Evolutionary conservation across 2,113 vertebrate genomes (phyloP).

Genomic region (Lonchura striata): DNA sequence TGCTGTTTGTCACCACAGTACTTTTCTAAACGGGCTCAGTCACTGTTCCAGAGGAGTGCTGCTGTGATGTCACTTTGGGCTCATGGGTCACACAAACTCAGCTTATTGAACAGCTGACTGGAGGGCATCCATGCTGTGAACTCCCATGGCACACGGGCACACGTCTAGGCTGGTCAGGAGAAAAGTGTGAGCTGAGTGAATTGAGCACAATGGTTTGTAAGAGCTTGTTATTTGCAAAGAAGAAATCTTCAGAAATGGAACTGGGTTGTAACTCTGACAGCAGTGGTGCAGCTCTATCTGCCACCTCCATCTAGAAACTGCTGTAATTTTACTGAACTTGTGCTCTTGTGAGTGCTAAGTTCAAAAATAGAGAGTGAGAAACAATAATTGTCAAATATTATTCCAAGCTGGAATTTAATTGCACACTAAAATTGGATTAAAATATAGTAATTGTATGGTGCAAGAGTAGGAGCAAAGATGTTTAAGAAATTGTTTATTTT

Average conservation of each 20-base stretch:
- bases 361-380: neutral
- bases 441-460: neutral
- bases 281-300: neutral
- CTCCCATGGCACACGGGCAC: neutral
- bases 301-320: neutral
- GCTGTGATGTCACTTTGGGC: slow-evolving; percentile 31
- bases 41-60: neutral
- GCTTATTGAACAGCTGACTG: slow-evolving; percentile 37
- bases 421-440: neutral
- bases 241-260: neutral
- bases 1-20: slow-evolving; percentile 28
- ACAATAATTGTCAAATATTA: neutral
- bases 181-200: slow-evolving; percentile 47
- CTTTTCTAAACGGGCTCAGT: neutral
- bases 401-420: neutral
- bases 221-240: neutral
- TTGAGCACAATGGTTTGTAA: neutral
- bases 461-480: neutral
- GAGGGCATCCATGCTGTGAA: neutral
- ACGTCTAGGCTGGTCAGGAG: neutral
- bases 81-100: slow-evolving; percentile 39
- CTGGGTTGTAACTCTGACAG: neutral
- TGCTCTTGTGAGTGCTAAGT: neutral
- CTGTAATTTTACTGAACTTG: neutral
- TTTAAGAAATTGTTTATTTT: neutral